Evolutionary conservation across 2,888 invertebrate genomes (phyloP), one percentile per base, ranked within the genome.

Genomic region (Heliconius sara): DNA sequence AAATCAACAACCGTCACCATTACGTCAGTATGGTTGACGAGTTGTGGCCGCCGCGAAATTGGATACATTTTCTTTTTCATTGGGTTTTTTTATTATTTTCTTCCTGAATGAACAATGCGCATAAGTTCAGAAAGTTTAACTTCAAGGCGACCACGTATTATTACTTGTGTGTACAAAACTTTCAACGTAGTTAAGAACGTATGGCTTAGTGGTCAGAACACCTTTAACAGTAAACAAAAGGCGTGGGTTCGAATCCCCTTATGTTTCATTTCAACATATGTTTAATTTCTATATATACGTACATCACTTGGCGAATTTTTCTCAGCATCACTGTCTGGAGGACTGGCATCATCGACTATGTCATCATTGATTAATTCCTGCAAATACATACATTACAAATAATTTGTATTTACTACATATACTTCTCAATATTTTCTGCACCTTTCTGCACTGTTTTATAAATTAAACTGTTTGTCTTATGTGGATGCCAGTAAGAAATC

Each of bases 331-430:
- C 95, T 96, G 82, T 91, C 91, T 19, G 85, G 89, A 80, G 84
- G 93, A 86, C 92, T 91, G 0, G 89, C 92, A 83, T 97, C 97
- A 84, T 97, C 97, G 0, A 97, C 95, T 0, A 97, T 94, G 87
- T 97, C 97, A 79, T 97, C 97, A 84, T 96, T 96, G 63, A 97
- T 95, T 83, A 96, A 95, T 85, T 96, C 96, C 90, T 96, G 95
- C 0, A 83, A 60, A 39, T n/a, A 25, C 16, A 25, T 70, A n/a
- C 10, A 3, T 60, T n/a, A 57, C 0, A n/a, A 7, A 57, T 57
- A 2, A n/a, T 57, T 57, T 57, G 3, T n/a, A 10, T 22, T 60
- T 9, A 60, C n/a, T 22, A 22, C 6, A 22, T 52, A 7, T 22
- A 52, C 22, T 47, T 16, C 47, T 19, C 22, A 52, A 52, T 52